phyloP scores from a whole-genome alignment of 2,797 vertebrate species.

The Diceros bicornis region DNA sequence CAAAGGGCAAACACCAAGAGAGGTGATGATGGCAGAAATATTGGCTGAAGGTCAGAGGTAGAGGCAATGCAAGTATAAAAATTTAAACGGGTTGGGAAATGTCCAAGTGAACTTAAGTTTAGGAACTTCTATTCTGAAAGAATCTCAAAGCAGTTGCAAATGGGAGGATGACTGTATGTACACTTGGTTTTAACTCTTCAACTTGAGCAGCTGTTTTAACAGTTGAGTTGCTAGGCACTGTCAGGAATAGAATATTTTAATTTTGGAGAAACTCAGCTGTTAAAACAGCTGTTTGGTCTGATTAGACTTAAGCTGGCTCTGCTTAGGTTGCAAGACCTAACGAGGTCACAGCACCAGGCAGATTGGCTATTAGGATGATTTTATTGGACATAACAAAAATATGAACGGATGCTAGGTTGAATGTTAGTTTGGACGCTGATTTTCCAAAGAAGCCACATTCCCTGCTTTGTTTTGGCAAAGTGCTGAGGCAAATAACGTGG shows the following conservation, averaged over 20 bases:
- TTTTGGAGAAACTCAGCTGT: constrained; percentile 83
- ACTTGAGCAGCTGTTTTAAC: constrained; percentile 80
- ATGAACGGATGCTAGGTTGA: neutral
- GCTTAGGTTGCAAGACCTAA: constrained; percentile 63
- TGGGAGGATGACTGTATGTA: constrained; percentile 22
- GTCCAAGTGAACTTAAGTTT: constrained; percentile 46
- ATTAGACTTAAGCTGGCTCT: constrained; percentile 73
- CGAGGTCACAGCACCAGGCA: neutral
- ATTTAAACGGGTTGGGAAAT: constrained; percentile 71
- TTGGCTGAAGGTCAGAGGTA: constrained; percentile 50
- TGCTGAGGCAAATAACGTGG: neutral
- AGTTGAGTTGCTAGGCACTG: constrained; percentile 75
- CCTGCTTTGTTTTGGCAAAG: constrained; percentile 49
- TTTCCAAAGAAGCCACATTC: neutral
- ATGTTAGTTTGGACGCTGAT: neutral
- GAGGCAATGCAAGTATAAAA: constrained; percentile 11
- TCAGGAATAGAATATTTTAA: constrained; percentile 84
- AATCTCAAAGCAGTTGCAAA: constrained; percentile 61
- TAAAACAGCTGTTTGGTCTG: constrained; percentile 81
- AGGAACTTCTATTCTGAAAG: constrained; percentile 70
- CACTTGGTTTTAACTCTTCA: constrained; percentile 74
- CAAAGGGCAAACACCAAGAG: constrained; percentile 36
- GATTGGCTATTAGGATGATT: constrained; percentile 12
- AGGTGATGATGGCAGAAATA: constrained; percentile 11
- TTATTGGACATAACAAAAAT: constrained; percentile 38